phyloP scores from a whole-genome alignment of 1,140 invertebrate species.

The Papilio aristodemus region DNA sequence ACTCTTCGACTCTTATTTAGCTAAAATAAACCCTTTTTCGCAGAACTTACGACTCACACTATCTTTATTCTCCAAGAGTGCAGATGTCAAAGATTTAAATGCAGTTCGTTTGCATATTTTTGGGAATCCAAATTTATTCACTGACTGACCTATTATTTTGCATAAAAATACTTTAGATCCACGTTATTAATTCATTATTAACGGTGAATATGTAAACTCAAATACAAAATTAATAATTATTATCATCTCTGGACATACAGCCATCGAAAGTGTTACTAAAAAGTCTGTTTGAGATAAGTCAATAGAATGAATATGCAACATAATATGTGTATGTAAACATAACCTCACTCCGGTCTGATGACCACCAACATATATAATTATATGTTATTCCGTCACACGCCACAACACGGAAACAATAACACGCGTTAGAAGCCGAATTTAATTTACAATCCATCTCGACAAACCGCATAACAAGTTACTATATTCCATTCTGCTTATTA shows the following conservation, averaged over 20 bases:
- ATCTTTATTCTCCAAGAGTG: conserved; percentile 40
- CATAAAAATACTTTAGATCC: neutral
- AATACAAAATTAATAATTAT: no score
- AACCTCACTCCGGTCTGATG: neutral
- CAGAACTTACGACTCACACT: conserved; percentile 58
- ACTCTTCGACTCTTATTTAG: conserved; percentile 47
- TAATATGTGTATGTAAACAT: neutral
- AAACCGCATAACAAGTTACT: neutral
- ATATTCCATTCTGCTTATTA: no score
- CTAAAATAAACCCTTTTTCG: conserved; percentile 61
- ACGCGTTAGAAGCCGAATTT: neutral
- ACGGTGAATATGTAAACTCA: neutral
- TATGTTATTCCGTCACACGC: neutral
- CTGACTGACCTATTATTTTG: conserved; percentile 25
- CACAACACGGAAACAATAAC: neutral
- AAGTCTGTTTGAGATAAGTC: no score
- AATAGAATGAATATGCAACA: neutral
- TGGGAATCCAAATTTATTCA: conserved; percentile 41
- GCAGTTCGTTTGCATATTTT: conserved; percentile 64
- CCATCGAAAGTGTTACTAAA: no score
- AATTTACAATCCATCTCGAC: neutral
- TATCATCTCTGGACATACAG: no score
- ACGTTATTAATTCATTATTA: neutral
- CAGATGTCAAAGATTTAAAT: conserved; percentile 59
- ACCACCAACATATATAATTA: neutral